A percentile compares a stretch with the other conserved stretches of the same genome.
These are phyloP conservation scores for Trematomus loennbergii DNA, from an alignment of 2,113 vertebrate genomes.

Conservation along the genomic window DNA sequence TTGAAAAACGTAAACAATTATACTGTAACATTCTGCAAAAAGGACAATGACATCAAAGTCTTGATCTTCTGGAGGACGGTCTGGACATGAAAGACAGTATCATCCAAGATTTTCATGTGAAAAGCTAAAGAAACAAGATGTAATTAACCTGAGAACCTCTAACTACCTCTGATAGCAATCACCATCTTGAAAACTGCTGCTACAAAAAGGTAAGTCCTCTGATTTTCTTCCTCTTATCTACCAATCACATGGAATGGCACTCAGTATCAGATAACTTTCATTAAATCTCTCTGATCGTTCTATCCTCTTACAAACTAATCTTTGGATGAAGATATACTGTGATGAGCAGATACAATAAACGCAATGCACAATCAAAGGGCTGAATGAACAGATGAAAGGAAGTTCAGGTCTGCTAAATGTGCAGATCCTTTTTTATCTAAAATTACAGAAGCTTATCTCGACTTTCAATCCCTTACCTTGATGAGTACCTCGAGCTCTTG, in stretches of 20 bases:
- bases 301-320: slow-evolving; percentile 2
- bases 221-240: slow-evolving; percentile 15
- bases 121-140: slow-evolving; percentile 38
- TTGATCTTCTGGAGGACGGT: slow-evolving; percentile 7
- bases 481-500: slow-evolving; percentile 92
- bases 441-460: not conserved
- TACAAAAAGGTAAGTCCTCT: slow-evolving; percentile 19
- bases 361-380: not conserved
- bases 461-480: slow-evolving; percentile 84
- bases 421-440: not conserved
- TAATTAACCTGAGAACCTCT: slow-evolving; percentile 27
- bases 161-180: slow-evolving; percentile 38
- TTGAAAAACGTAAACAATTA: not conserved
- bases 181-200: slow-evolving; percentile 34
- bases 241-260: slow-evolving; percentile 7
- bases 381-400: not conserved
- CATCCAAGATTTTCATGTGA: slow-evolving; percentile 11
- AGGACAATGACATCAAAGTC: not conserved
- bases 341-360: slow-evolving; percentile 1
- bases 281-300: not conserved
- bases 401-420: not conserved
- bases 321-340: not conserved
- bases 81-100: slow-evolving; percentile 1
- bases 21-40: not conserved
- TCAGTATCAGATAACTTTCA: not conserved